phyloP scores from a whole-genome alignment of 2,888 invertebrate genomes.

The Scaptomyza polygonia region DNA sequence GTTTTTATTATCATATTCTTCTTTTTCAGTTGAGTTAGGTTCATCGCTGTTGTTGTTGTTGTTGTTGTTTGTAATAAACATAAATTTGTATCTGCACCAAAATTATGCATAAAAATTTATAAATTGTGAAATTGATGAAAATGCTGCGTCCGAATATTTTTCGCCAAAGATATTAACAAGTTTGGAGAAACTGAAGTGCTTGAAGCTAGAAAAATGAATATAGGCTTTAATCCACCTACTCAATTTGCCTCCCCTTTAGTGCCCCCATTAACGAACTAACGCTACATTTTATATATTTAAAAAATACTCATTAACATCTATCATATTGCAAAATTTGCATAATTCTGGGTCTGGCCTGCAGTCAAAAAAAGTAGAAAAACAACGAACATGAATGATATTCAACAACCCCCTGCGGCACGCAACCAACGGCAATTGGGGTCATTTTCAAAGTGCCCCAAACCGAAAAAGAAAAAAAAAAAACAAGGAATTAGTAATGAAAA shows the following conservation, averaged over 20 bases:
- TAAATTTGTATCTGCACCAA: conserved; percentile 48
- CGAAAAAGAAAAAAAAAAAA: conserved; percentile 4
- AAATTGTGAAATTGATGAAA: conserved; percentile 31
- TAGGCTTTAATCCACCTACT: too few species aligned
- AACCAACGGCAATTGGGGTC: conserved; percentile 36
- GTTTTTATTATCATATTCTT: conserved; percentile 72
- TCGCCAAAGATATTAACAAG: too few species aligned
- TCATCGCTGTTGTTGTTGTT: conserved; percentile 5
- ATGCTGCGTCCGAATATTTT: conserved; percentile 7
- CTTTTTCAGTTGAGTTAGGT: conserved; percentile 8
- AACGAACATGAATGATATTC: conserved; percentile 25
- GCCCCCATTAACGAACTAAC: too few species aligned
- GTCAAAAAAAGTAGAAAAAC: too few species aligned
- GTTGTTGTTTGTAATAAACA: conserved; percentile 46
- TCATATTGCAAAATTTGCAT: conserved; percentile 55
- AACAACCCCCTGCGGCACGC: conserved; percentile 18
- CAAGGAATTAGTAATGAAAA: conserved; percentile 60
- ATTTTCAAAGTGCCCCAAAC: conserved; percentile 6
- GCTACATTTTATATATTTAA: too few species aligned
- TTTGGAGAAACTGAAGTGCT: neutral
- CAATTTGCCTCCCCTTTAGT: too few species aligned
- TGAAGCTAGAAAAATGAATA: too few species aligned
- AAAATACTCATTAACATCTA: conserved; percentile 39
- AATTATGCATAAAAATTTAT: conserved; percentile 43
- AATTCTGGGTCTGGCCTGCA: conserved; percentile 39